These are phyloP conservation scores for Yponomeuta cagnagella DNA, from an alignment of 2,888 invertebrate genomes.

Conservation along the genomic window DNA sequence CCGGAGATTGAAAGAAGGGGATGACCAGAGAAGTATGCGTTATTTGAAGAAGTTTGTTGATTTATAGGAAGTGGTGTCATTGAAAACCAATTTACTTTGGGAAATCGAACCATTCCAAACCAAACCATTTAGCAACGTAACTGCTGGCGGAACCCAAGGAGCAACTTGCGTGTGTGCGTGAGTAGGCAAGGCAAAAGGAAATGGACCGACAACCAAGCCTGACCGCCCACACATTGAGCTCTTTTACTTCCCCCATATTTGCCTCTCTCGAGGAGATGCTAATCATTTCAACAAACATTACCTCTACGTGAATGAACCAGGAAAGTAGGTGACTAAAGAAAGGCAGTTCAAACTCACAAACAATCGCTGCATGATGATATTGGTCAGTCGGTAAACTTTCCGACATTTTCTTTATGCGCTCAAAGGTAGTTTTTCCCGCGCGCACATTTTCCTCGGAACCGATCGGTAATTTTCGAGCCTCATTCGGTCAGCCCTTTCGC, in stretches of 20 bases:
- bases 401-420: slow-evolving; percentile 1
- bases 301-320: slow-evolving; percentile 19
- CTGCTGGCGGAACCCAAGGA: background rate
- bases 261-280: slow-evolving; percentile 48
- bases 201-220: slow-evolving; percentile 28
- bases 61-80: too few relatives aligned
- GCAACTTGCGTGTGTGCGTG: slow-evolving; percentile 31
- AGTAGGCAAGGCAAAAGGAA: slow-evolving; percentile 38
- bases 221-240: slow-evolving; percentile 5
- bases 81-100: too few relatives aligned
- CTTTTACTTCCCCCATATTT: slow-evolving; percentile 28
- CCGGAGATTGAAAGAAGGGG: too few relatives aligned
- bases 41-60: too few relatives aligned
- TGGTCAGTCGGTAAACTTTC: background rate
- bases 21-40: too few relatives aligned
- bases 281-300: slow-evolving; percentile 53
- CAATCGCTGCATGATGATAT: background rate
- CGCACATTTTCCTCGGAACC: background rate
- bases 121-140: background rate
- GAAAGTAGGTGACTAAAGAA: slow-evolving; percentile 46
- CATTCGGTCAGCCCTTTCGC: slow-evolving; percentile 34
- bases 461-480: background rate
- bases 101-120: too few relatives aligned
- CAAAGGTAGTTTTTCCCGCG: background rate
- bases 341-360: background rate